Evolutionary conservation across 2,888 invertebrate species (phyloP), one percentile per base, ranked within the genome.

Genomic region (Lapara coniferarum): DNA sequence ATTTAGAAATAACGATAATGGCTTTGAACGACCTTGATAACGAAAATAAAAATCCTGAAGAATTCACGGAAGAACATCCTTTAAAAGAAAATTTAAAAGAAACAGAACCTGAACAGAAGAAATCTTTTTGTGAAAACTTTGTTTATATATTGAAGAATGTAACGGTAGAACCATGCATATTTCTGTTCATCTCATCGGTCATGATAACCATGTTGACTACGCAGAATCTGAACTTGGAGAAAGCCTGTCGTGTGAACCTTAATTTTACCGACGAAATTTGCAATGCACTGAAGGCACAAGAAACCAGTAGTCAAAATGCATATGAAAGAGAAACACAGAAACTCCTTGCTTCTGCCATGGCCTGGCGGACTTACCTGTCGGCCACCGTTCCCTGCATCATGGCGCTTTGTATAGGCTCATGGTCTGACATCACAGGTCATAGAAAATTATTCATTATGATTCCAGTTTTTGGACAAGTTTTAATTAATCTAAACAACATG

Each of bases 231-330:
- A 96, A 96, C 82, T 91, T 97, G 75, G 97, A 97, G 83, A 97
- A 97, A 85, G 97, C 97, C 0, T 98, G 97, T 81, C 91, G 97
- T 16, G 97, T 97, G 0, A 97, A 97, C 83, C 90, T 97, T 71
- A 95, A 94, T 25, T 97, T 95, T 77, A 93, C 96, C 0, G 93
- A 95, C 44, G 95, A 95, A 77, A 95, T 97, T 0, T 98, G 97
- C 82, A 94, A 95, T 76, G 96, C 97, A 0, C 86, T 97, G 10
- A 95, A 96, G 30, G 86, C 93, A 12, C 95, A 97, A 77, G 94
- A 96, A 69, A 95, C 96, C 0, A 95, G 94, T 6, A 86, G 81
- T 53, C 85, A 90, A 72, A 90, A 87, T 72, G 85, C 88, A 63
- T 94, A 95, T 75, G 95, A 95, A 79, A 92, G 89, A 75, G 92